These are phyloP conservation scores for Monomorium pharaonis DNA, from an alignment of 1,140 invertebrate species.

Conservation along the genomic window DNA sequence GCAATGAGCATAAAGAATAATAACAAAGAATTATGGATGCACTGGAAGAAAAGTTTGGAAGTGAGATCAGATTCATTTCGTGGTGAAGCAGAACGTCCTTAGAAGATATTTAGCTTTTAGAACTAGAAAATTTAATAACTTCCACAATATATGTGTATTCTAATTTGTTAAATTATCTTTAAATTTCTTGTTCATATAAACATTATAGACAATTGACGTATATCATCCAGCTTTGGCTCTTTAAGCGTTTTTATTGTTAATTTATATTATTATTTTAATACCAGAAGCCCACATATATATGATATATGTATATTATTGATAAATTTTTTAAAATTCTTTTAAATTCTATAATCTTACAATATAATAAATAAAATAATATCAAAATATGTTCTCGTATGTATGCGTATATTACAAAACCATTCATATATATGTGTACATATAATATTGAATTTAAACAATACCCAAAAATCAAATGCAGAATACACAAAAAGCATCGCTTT, in stretches of 20 bases:
- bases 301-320: too few species aligned
- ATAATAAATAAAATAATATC: not conserved
- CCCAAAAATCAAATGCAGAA: not conserved
- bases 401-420: not conserved
- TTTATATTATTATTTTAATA: too few species aligned
- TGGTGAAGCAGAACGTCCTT: not conserved
- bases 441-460: not conserved
- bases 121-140: slow-evolving; percentile 1
- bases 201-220: too few species aligned
- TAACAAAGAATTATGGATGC: slow-evolving; percentile 36
- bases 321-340: too few species aligned
- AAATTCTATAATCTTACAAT: not conserved
- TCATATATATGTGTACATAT: too few species aligned
- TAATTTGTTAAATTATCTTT: not conserved
- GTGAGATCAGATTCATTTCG: slow-evolving; percentile 12
- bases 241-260: too few species aligned
- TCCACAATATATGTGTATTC: not conserved
- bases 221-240: too few species aligned
- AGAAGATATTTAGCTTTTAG: not conserved
- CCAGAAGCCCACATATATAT: too few species aligned
- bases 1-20: slow-evolving; percentile 31
- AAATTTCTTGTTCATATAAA: too few species aligned
- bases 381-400: not conserved
- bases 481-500: not conserved
- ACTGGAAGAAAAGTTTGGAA: not conserved